These are phyloP conservation scores for Automeris io DNA, from an alignment of 2,888 invertebrate species.

Conservation along the genomic window DNA sequence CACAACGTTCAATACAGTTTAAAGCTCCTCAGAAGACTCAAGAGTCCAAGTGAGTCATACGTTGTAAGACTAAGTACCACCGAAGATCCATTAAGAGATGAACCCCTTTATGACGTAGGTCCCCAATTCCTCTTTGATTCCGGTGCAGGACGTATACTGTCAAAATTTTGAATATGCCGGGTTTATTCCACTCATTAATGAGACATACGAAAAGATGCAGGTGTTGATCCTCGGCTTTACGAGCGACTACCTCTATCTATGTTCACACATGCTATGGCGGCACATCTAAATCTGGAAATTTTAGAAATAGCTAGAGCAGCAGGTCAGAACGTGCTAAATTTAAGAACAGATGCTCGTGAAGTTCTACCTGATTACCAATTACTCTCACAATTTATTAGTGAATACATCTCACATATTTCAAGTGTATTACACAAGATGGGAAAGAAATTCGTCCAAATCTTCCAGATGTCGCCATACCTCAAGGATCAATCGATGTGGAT, in stretches of 20 bases:
- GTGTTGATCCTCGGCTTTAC: slow-evolving; percentile 10
- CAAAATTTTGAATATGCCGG: slow-evolving; percentile 14
- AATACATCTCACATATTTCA: slow-evolving; percentile 4
- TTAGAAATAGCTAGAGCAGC: slow-evolving; percentile 5
- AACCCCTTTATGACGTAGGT: slow-evolving; percentile 14
- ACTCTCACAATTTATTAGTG: not conserved
- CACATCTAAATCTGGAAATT: slow-evolving; percentile 9
- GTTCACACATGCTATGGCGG: slow-evolving; percentile 10
- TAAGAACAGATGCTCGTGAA: slow-evolving; percentile 3
- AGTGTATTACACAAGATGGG: not conserved
- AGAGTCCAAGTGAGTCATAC: too few species aligned
- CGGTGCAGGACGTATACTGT: slow-evolving; percentile 6
- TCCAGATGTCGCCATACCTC: too few species aligned
- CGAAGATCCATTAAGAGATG: slow-evolving; percentile 4
- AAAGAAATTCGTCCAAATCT: too few species aligned
- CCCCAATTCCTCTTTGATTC: slow-evolving; percentile 10
- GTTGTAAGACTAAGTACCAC: too few species aligned
- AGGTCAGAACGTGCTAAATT: slow-evolving; percentile 5
- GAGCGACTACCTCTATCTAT: slow-evolving; percentile 9
- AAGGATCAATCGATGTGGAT: too few species aligned
- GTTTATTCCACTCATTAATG: slow-evolving; percentile 11
- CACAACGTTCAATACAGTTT: too few species aligned
- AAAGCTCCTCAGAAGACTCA: too few species aligned
- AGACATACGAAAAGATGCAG: slow-evolving; percentile 13
- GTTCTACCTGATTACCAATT: slow-evolving; percentile 9